Base-by-base conservation (phyloP, 2,113 vertebrate species). In the Catharus bicknelli region DNA sequence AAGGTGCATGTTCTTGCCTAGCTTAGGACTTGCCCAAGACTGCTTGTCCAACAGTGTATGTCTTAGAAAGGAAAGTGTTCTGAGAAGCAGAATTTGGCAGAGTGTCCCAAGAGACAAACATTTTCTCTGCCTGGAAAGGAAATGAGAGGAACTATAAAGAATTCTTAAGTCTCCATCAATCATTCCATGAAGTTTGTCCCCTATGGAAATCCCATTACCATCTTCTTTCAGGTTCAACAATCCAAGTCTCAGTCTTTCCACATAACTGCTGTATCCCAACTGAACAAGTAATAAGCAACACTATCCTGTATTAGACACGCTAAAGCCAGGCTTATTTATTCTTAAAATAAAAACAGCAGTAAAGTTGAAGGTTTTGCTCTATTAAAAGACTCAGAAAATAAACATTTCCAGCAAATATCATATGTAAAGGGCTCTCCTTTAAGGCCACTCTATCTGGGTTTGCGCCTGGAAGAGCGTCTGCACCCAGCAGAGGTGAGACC, bases 301-400 rank as follows among this genome's bases (percentile, higher is more conserved):
- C 68, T 77, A 68, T 53, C 91, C 81, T 87, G 54, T 93, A 63
- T 79, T 91, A 94, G 94, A 94, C 90, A 96, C 90, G 59, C 91
- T 95, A 96, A 96, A 94, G 92, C 86, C 81, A 91, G 94, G 81
- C 95, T 96, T 94, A 64, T 95, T 97, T 97, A 97, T 89, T 91
- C 91, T 97, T 95, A 92, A 93, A 96, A 97, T 96, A 95, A 96
- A 97, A 97, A 96, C 89, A 95, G 78, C 92, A 93, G 90, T 88
- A 77, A 94, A 94, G 91, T 91, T 93, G 93, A 91, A 95, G 72
- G 85, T 30, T 93, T 81, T 83, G 79, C 91, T 95, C 79, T 92
- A 95, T 94, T 93, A 81, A 86, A 96, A 95, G 82, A 91, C 95
- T 63, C 83, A n/a, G 92, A 96, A 95, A 96, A 94, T 95, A 95